Base-by-base conservation (phyloP, 2,797 vertebrate genomes). In the Bradypodion pumilum region DNA sequence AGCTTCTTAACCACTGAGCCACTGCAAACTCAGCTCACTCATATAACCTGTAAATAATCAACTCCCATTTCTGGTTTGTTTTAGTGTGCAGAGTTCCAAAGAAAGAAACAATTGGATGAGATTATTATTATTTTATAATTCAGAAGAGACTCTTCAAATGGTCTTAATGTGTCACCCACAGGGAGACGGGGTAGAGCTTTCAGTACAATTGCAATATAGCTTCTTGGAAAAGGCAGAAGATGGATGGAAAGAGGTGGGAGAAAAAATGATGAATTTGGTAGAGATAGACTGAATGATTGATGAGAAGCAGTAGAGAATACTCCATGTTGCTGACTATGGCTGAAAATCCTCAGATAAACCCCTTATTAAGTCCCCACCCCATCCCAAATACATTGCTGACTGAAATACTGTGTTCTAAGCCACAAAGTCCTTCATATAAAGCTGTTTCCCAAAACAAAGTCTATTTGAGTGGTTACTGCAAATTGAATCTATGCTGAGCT, bases 291-390 rank as follows among this genome's bases (percentile, higher is more conserved):
- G 60, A 75, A 74, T 69, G 84, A 80, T 75, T 66, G 78, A 85
- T 80, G 78, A 74, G 42, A 40, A 63, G 62, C 63, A 60, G 23
- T 21, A 35, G 27, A 42, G 29, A 5, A 46, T 66, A 66, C 68
- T 74, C 49, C 37, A 68, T 80, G 78, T 68, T 75, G 72, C 78
- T 85, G 84, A 80, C 21, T 75, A 80, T 35, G 62, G 62, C n/a
- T 68, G 35, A 68, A 80, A 69, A 46, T 60, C 46, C 59, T 66
- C 84, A 75, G 60, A 69, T 59, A 74, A 85, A 80, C 25, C 46
- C 37, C 29, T 60, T 27, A 15, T 69, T 68, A 32, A n/a, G 10
- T 74, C 16, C 74, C 23, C 74, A n/a, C 29, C 10, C 15, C 29
- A 35, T 37, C 25, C 46, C 21, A 15, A 42, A 29, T 21, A 42